Evolutionary conservation across 1,140 invertebrate species (phyloP).

Genomic region (Lethocerus indicus): DNA sequence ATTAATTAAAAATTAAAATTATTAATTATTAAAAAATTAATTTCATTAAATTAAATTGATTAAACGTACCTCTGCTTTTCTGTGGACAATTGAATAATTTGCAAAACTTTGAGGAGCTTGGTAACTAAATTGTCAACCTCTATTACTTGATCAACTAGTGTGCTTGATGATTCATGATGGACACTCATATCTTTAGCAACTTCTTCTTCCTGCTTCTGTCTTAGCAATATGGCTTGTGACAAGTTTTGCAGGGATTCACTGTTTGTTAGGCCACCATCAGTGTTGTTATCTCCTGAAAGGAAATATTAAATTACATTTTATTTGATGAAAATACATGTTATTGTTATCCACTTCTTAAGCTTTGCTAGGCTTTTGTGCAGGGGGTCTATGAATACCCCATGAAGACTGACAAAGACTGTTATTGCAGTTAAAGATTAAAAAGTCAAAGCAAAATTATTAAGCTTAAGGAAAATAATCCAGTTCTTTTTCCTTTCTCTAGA

Average conservation of each 20-base stretch:
- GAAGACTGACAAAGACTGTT: too few species aligned
- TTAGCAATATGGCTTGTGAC: slow-evolving; percentile 39
- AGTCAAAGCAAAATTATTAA: too few species aligned
- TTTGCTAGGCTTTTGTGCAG: too few species aligned
- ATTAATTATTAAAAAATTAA: not conserved
- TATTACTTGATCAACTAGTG: slow-evolving; percentile 51
- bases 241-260: slow-evolving; percentile 45
- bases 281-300: too few species aligned
- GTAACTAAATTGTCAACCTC: slow-evolving; percentile 56
- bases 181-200: slow-evolving; percentile 24
- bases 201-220: slow-evolving; percentile 33
- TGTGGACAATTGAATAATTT: slow-evolving; percentile 52
- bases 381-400: too few species aligned
- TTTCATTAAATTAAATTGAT: not conserved
- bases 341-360: too few species aligned
- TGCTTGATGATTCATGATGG: slow-evolving; percentile 21
- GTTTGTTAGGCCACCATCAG: slow-evolving; percentile 6
- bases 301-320: too few species aligned
- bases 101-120: slow-evolving; percentile 51
- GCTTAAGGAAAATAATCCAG: too few species aligned
- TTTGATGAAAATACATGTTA: too few species aligned
- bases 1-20: not conserved
- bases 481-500: too few species aligned
- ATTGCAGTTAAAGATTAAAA: too few species aligned
- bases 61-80: too few species aligned